Percentiles rank a stretch among this genome's conserved stretches.
These are phyloP conservation scores for Euzophera pinguis DNA, from an alignment of 2,888 invertebrate species.

Conservation along the genomic window DNA sequence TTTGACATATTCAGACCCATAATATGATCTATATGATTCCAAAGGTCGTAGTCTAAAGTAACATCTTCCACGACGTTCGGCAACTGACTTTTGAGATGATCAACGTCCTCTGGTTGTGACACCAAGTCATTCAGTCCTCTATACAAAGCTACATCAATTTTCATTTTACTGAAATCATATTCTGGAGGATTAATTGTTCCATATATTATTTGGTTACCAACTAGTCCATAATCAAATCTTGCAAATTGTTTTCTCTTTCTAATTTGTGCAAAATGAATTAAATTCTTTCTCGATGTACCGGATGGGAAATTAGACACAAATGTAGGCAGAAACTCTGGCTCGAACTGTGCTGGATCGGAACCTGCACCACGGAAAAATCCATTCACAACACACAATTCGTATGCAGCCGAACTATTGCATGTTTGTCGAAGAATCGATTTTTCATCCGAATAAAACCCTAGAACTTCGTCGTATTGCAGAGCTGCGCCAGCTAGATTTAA, in stretches of 20 bases:
- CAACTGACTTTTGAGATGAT: constrained; percentile 18
- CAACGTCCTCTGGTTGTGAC: constrained; percentile 24
- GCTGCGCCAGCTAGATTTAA: background rate
- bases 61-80: constrained; percentile 27
- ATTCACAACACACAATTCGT: background rate
- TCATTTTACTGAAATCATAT: constrained; percentile 28
- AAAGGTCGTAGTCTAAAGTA: constrained; percentile 15
- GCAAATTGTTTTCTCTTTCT: constrained; percentile 20
- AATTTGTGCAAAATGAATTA: constrained; percentile 34
- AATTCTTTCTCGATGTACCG: constrained; percentile 33
- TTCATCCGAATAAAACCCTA: constrained; percentile 11
- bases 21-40: constrained; percentile 27
- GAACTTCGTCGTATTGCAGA: background rate
- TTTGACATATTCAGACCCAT: constrained; percentile 23
- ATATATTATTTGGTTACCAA: background rate
- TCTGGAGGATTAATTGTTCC: background rate
- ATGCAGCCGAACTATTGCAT: background rate
- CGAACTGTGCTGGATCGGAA: constrained; percentile 24
- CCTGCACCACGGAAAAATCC: constrained; percentile 17
- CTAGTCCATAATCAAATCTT: background rate
- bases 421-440: constrained; percentile 2
- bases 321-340: constrained; percentile 26
- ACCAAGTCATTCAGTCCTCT: constrained; percentile 15
- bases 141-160: constrained; percentile 18
- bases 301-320: constrained; percentile 29